Base-by-base conservation (phyloP, 92 coral and sea anemone genomes). In the Palythoa grandiflora region DNA sequence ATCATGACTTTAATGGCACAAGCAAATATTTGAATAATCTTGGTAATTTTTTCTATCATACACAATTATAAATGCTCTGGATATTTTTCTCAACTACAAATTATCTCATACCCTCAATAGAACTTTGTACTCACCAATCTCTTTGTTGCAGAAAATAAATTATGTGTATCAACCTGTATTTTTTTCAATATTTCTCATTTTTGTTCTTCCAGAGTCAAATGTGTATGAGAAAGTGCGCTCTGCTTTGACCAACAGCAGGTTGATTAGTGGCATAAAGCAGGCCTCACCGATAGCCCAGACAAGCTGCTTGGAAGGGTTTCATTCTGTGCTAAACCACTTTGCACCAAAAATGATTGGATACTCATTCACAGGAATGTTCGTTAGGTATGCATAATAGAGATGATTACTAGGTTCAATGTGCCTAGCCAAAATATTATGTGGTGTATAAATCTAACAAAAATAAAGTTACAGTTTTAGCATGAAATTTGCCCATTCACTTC, bases 61-160 rank as follows among this genome's bases (percentile, higher is more conserved):
- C 38, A 21, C 21, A 68, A 68, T 21, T 68, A 68, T 68, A 68
- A 68, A 68, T 68, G 73, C 39, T 68, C 73, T 68, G 73, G 73
- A 68, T 68, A 0, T 39, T 68, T 68, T 68, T 68, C 40, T 68
- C 40, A 68, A 68, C 73, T 36, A 68, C 73, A 68, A 36, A 68
- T 7, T 76, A 48, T 76, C 63, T 76, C 57, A 76, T 48, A 20
- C 40, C 38, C 57, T 68, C 63, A 76, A n/a, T 76, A 76, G 36
- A 76, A 20, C 38, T 76, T 48, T 20, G 16, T 48, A 48, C 35
- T 48, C 57, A 76, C 36, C 51, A 76, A 76, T 76, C 36, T 60
- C 68, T 60, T 60, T 15, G 28, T 60, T 60, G 68, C 68, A 60
- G 68, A 60, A 60, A 60, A 60, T 20, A 60, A 60, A 60, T 60